Evolutionary conservation across 2,797 vertebrate species (phyloP).

Genomic region (Champsocephalus esox): DNA sequence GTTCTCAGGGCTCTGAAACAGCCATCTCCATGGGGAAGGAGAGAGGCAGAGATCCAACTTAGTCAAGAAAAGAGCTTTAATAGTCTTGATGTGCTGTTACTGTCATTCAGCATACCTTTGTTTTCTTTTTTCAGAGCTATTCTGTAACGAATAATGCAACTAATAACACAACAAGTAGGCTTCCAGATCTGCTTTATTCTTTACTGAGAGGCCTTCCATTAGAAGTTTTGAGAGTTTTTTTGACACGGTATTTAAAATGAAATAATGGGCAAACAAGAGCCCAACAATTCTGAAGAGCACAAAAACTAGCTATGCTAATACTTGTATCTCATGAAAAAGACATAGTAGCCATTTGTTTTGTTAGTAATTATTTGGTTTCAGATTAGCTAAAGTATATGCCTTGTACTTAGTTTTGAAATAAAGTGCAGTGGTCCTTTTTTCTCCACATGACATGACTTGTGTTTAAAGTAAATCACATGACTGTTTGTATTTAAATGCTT

Average conservation of each 20-base stretch:
- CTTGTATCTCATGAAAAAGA: neutral
- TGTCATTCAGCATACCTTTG: neutral
- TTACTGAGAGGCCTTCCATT: neutral
- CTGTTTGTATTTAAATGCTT: neutral
- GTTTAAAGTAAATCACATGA: neutral
- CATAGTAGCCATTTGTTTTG: neutral
- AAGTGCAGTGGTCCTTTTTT: neutral
- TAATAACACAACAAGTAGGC: neutral
- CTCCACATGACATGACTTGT: neutral
- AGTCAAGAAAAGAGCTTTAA: constrained; percentile 11
- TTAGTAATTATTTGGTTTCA: neutral
- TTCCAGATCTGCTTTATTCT: neutral
- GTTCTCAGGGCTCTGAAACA: constrained; percentile 14
- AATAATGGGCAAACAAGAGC: too few species aligned
- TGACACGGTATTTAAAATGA: neutral
- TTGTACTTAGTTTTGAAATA: constrained; percentile 1
- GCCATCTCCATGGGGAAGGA: neutral
- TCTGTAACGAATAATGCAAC: neutral
- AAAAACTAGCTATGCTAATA: neutral
- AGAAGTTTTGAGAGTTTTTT: neutral
- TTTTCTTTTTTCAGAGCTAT: neutral
- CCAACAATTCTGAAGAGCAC: neutral
- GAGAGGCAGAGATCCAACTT: neutral
- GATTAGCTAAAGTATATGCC: neutral
- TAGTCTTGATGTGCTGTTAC: neutral